phyloP scores from a whole-genome alignment of 2,888 invertebrate species.

The Plemyria rubiginata region DNA sequence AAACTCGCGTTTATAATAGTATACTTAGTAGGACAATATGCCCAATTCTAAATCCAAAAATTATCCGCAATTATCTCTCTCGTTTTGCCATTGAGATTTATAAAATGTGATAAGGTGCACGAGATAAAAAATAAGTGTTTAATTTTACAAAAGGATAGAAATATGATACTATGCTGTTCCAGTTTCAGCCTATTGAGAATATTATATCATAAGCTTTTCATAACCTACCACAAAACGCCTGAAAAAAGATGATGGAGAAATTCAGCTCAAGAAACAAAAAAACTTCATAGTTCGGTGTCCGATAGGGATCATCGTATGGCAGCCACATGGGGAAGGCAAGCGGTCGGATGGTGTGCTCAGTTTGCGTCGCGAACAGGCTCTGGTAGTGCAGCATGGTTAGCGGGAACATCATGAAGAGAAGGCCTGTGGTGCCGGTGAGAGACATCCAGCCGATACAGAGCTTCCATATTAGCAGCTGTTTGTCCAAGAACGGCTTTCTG shows the following conservation, averaged over 20 bases:
- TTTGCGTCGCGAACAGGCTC: constrained; percentile 55
- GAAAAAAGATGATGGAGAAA: constrained; percentile 45
- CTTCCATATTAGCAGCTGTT: constrained; percentile 66
- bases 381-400: constrained; percentile 53
- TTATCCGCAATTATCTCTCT: no score
- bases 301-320: constrained; percentile 63
- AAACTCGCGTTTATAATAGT: no score
- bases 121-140: no score
- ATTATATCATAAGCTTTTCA: no score
- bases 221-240: constrained; percentile 61
- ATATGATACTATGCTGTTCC: no score
- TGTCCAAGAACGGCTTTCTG: constrained; percentile 61
- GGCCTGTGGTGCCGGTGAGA: constrained; percentile 42
- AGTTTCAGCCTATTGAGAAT: no score
- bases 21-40: no score
- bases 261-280: constrained; percentile 51
- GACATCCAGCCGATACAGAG: constrained; percentile 56
- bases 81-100: no score
- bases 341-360: constrained; percentile 59
- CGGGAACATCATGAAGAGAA: constrained; percentile 49
- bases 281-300: constrained; percentile 68
- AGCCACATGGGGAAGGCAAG: constrained; percentile 68
- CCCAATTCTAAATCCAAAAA: no score
- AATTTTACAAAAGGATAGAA: no score
- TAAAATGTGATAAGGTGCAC: no score